Conservation (phyloP, 2,888 invertebrate genomes). For the Danaus chrysippus region DNA sequence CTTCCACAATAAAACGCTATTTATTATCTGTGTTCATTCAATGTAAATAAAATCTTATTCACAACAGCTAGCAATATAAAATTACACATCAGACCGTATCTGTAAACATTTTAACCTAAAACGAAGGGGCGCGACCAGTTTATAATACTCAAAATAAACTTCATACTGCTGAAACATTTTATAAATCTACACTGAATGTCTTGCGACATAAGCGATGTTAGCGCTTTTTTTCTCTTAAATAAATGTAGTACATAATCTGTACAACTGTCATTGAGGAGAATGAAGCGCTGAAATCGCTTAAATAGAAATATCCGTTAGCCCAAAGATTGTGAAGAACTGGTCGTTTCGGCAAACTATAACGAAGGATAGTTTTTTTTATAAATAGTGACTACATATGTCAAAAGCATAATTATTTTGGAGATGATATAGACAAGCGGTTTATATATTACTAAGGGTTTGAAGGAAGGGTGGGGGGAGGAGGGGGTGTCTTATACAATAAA, state of each 20-base stretch:
- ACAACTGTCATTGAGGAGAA: too few relatives aligned
- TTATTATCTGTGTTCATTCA: constrained; percentile 73
- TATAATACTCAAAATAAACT: neutral
- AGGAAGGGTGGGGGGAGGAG: neutral
- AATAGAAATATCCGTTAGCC: too few relatives aligned
- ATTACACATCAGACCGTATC: constrained; percentile 69
- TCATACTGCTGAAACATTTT: neutral
- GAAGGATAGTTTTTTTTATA: constrained; percentile 12
- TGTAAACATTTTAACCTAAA: constrained; percentile 30
- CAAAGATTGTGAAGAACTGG: too few relatives aligned
- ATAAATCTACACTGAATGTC: neutral
- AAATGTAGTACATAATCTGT: too few relatives aligned
- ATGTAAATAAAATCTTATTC: constrained; percentile 77
- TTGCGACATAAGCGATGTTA: too few relatives aligned
- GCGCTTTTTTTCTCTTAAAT: too few relatives aligned
- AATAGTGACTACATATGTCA: constrained; percentile 30
- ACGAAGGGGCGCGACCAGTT: constrained; percentile 7
- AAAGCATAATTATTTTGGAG: constrained; percentile 38
- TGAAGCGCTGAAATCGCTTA: too few relatives aligned
- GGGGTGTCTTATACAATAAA: constrained; percentile 29
- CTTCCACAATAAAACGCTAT: constrained; percentile 75
- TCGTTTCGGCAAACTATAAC: too few relatives aligned
- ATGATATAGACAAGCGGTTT: constrained; percentile 27
- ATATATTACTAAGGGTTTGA: constrained; percentile 20
- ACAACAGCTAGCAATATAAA: constrained; percentile 78